A percentile compares a stretch with the other conserved stretches of the same genome.
These are phyloP conservation scores for Phalanger gymnotis DNA, from an alignment of 2,797 vertebrate genomes.

Conservation along the genomic window DNA sequence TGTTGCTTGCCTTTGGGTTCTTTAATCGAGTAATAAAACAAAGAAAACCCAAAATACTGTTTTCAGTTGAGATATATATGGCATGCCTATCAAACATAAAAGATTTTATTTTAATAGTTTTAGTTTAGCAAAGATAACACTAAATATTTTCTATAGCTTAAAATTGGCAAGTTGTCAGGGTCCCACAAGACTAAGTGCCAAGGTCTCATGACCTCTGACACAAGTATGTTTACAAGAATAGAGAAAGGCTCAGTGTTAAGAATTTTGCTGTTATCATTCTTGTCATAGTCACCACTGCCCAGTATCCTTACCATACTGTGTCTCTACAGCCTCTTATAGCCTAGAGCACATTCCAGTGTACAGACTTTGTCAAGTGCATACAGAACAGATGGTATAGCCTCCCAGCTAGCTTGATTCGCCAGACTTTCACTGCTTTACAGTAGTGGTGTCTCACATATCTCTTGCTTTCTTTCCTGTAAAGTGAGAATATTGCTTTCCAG, in stretches of 20 bases:
- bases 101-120: background rate
- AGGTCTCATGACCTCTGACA: background rate
- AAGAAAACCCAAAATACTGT: background rate
- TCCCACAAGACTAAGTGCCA: background rate
- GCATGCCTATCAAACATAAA: background rate
- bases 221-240: background rate
- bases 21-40: background rate
- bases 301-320: background rate
- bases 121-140: background rate
- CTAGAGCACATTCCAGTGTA: background rate
- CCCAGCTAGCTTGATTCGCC: background rate
- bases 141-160: background rate
- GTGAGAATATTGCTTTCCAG: background rate
- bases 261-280: background rate
- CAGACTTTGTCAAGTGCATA: background rate
- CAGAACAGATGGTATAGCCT: background rate
- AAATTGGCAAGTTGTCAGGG: background rate
- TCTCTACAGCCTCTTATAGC: background rate
- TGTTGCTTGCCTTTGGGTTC: background rate
- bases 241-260: background rate
- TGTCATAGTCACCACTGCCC: background rate
- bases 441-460: background rate
- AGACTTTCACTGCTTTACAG: background rate
- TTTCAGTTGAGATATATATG: background rate
- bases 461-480: background rate